phyloP scores from a whole-genome alignment of 2,113 vertebrate genomes.

The Trachemys scripta region DNA sequence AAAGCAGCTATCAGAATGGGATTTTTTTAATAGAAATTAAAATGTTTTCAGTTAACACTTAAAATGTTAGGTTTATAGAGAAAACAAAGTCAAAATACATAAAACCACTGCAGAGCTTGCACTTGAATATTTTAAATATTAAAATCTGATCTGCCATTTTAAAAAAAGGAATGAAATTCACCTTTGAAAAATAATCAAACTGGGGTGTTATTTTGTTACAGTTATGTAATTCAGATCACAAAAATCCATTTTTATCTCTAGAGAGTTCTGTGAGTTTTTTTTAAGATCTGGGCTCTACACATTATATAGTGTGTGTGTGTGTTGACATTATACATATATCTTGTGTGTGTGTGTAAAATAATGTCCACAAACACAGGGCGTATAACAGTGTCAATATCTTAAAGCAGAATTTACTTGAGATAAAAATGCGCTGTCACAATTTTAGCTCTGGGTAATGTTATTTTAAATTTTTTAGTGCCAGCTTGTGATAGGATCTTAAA shows the following conservation, averaged over 20 bases:
- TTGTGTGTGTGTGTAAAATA: not conserved
- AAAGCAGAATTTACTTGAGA: not conserved
- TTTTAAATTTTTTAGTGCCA: not conserved
- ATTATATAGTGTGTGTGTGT: not conserved
- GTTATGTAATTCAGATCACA: conserved; percentile 30
- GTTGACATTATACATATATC: not conserved
- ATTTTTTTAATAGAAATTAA: conserved; percentile 1
- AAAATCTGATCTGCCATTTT: not conserved
- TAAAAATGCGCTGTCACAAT: not conserved
- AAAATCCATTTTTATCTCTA: conserved; percentile 41
- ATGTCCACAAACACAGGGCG: not conserved
- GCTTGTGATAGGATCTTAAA: not conserved
- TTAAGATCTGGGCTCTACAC: not conserved
- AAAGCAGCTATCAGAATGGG: conserved; percentile 16
- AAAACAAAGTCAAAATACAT: conserved; percentile 18
- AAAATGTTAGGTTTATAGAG: not conserved
- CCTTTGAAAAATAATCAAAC: conserved; percentile 17
- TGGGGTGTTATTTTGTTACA: not conserved
- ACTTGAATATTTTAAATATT: conserved; percentile 33
- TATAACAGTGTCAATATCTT: not conserved
- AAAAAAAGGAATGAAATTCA: not conserved
- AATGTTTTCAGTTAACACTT: not conserved
- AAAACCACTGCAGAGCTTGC: conserved; percentile 24
- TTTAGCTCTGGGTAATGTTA: not conserved
- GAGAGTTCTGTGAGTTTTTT: conserved; percentile 21